Conservation (phyloP, 2,797 vertebrate species). For the Enteromius treurensis region DNA sequence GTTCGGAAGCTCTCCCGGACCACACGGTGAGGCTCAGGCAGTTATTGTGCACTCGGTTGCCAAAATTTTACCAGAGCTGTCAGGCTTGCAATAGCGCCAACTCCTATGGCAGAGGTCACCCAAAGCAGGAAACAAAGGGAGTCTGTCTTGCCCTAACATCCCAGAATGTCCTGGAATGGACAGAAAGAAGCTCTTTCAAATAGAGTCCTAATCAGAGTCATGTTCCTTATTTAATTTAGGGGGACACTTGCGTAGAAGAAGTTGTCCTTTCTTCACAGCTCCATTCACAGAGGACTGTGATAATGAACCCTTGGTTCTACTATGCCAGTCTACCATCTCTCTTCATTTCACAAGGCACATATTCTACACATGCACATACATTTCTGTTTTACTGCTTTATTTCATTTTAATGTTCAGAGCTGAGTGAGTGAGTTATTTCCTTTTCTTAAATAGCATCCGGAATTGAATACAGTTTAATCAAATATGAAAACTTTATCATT, state of each 20-base stretch:
- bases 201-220: conserved; percentile 78
- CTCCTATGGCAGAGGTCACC: conserved; percentile 68
- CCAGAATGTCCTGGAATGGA: conserved; percentile 77
- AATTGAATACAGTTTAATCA: not conserved
- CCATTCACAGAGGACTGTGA: conserved; percentile 59
- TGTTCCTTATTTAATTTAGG: conserved; percentile 79
- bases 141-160: conserved; percentile 73
- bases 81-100: conserved; percentile 64
- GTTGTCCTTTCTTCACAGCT: conserved; percentile 65
- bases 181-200: conserved; percentile 73
- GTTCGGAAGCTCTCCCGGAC: conserved; percentile 42
- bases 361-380: conserved; percentile 19
- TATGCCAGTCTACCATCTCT: not conserved
- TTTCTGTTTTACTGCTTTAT: not conserved
- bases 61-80: conserved; percentile 54
- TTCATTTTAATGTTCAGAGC: not conserved
- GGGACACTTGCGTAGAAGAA: conserved; percentile 64
- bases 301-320: conserved; percentile 62
- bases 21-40: conserved; percentile 29
- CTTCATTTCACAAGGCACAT: conserved; percentile 9
- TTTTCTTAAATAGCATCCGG: not conserved
- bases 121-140: conserved; percentile 70
- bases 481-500: not conserved
- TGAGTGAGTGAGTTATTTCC: not conserved
- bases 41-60: conserved; percentile 44